Evolutionary conservation across 2,888 invertebrate species (phyloP).

Genomic region (Schizotus pectinicornis): DNA sequence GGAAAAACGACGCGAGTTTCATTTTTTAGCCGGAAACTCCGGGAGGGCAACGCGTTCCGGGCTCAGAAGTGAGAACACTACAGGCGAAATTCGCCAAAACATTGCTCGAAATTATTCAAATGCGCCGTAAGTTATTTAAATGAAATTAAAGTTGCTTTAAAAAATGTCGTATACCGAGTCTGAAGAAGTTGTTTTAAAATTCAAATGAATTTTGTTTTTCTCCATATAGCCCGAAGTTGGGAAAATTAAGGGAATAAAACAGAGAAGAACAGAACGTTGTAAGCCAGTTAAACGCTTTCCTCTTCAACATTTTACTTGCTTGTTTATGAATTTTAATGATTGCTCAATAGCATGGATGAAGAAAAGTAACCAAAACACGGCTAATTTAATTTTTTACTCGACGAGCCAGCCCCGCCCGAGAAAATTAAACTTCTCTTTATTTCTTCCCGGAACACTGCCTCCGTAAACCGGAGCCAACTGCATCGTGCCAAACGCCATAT

Average conservation of each 20-base stretch:
- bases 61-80: background rate
- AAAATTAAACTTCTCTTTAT: too few relatives aligned
- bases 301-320: conserved; percentile 18
- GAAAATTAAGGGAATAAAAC: conserved; percentile 31
- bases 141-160: conserved; percentile 24
- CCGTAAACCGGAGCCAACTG: too few relatives aligned
- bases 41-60: background rate
- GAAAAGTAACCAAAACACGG: conserved; percentile 8
- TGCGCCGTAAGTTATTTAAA: conserved; percentile 25
- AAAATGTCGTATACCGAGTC: conserved; percentile 28
- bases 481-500: too few relatives aligned
- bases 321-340: conserved; percentile 31
- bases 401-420: too few relatives aligned
- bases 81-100: background rate
- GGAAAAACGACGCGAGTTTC: background rate
- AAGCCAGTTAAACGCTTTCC: conserved; percentile 27
- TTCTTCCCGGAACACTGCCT: too few relatives aligned
- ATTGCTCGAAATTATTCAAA: conserved; percentile 21
- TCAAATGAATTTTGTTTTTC: conserved; percentile 40
- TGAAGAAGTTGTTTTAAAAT: conserved; percentile 34
- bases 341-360: conserved; percentile 11
- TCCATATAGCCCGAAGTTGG: conserved; percentile 22
- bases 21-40: background rate
- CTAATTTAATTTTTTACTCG: conserved; percentile 12
- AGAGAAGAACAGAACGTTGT: conserved; percentile 21